These are phyloP conservation scores for Ashinkailepas kermadecensis DNA, from an alignment of 2,888 invertebrate species.

Conservation along the genomic window DNA sequence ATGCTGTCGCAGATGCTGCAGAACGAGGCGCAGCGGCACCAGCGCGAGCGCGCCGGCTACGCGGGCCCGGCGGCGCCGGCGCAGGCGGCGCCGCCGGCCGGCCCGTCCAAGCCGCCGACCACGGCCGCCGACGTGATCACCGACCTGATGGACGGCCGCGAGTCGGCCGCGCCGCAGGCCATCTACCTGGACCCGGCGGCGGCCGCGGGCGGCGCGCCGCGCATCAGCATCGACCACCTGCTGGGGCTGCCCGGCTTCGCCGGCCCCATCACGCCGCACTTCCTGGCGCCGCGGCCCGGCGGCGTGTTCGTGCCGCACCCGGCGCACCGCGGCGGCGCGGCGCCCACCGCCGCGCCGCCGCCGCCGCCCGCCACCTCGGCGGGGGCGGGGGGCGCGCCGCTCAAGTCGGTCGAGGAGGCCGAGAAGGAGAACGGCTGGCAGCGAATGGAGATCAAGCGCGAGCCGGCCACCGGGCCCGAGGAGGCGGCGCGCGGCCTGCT, in stretches of 20 bases:
- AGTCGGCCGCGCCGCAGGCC: not conserved
- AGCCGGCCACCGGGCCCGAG: conserved; percentile 13
- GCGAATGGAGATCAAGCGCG: not conserved
- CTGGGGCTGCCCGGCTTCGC: conserved; percentile 15
- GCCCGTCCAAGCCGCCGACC: not conserved
- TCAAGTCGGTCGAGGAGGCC: not conserved
- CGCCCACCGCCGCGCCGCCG: not conserved
- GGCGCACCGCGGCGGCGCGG: not conserved
- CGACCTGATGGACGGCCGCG: not conserved
- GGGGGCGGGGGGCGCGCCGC: not conserved
- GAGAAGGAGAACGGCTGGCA: conserved; percentile 21
- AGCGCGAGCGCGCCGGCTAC: not conserved
- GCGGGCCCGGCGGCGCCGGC: not conserved
- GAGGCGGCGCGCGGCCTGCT: conserved; percentile 23
- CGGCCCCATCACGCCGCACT: conserved; percentile 2
- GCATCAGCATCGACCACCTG: conserved; percentile 19
- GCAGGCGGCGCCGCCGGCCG: too few species aligned
- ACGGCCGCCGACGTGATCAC: not conserved
- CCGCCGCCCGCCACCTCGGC: not conserved
- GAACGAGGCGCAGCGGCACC: conserved; percentile 23
- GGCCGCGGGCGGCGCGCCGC: not conserved
- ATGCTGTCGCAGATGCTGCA: conserved; percentile 23
- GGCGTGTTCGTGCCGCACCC: conserved; percentile 4
- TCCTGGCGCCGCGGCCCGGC: not conserved
- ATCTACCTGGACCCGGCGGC: conserved; percentile 1